Base-by-base conservation (phyloP, 2,113 vertebrate species). In the Peromyscus polionotus region DNA sequence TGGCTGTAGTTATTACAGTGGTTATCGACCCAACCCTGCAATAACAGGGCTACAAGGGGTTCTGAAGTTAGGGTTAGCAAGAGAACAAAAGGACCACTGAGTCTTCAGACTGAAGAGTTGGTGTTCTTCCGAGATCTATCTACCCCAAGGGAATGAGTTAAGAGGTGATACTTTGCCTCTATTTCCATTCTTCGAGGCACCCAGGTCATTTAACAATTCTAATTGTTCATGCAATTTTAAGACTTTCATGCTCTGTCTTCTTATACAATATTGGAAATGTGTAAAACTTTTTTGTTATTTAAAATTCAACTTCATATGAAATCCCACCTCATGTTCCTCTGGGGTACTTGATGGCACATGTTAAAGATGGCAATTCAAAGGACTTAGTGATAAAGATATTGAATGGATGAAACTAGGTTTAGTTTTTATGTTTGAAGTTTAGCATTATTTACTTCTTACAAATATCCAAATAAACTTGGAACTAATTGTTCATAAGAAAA, bases 261-360 rank as follows among this genome's bases (percentile, higher is more conserved):
- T 76, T 11, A 20, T 87, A 28, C 54, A 14, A 59, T 75, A 24
- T 14, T 61, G 13, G 24, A 63, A 84, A 84, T 63, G 57, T 42
- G 24, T n/a, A 84, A 84, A 63, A 84, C 26, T n/a, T 68, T 36
- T 76, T 76, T 63, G 61, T 45, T 85, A 85, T 85, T 65, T 65
- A 94, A 95, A 93, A 87, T 90, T 90, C 33, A 89, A 57, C 31
- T 93, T 83, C 39, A 63, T 4, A 16, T 76, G 5, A 68, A 75
- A 10, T 76, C 57, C 51, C 3, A 79, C 9, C 4, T 39, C 42
- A 45, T 42, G 80, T 16, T 70, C 22, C 16, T 14, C 28, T 5
- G 16, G 17, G 7, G 5, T 42, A 45, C 10, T n/a, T 80, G 63
- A 45, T 65, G 36, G 13, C 12, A 63, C 33, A 11, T 33, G 28